Evolutionary conservation across 2,888 invertebrate genomes (phyloP).

Genomic region (Fragum sueziense): DNA sequence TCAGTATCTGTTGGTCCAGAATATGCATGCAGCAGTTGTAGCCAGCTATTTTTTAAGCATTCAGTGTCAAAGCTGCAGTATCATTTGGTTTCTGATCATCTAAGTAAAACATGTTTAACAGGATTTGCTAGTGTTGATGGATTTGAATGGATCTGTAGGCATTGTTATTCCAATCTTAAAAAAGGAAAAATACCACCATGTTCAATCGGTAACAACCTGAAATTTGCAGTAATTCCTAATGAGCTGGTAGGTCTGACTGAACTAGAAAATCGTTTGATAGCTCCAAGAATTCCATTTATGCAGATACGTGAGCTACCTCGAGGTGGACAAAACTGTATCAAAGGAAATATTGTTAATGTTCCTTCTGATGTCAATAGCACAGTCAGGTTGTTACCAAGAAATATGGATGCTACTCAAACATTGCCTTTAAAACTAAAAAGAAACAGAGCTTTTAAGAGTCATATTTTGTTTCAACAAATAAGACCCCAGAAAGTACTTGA

Average conservation of each 20-base stretch:
- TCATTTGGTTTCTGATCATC: neutral
- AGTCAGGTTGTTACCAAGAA: constrained; percentile 2
- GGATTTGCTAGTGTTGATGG: constrained; percentile 4
- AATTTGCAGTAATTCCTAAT: constrained; percentile 32
- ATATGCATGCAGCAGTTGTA: constrained; percentile 25
- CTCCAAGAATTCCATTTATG: constrained; percentile 78
- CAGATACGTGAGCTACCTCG: constrained; percentile 74
- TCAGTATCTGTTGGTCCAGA: constrained; percentile 9
- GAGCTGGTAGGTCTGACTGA: constrained; percentile 35
- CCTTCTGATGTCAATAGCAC: constrained; percentile 64
- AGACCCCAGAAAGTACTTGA: constrained; percentile 45
- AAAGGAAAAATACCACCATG: constrained; percentile 36
- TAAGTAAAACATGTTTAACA: neutral
- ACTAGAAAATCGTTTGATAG: constrained; percentile 78
- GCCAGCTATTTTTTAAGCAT: constrained; percentile 29
- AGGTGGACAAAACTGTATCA: constrained; percentile 58
- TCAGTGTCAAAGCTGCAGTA: constrained; percentile 3
- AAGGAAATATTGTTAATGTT: constrained; percentile 75
- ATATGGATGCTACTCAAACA: constrained; percentile 55
- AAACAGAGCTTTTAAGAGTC: constrained; percentile 28
- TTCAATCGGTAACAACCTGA: constrained; percentile 42
- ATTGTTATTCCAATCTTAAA: constrained; percentile 27
- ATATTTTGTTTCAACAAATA: constrained; percentile 49
- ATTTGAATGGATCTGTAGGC: constrained; percentile 32
- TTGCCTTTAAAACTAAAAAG: constrained; percentile 55